Conservation (phyloP, 1,140 invertebrate genomes). For the Atopsyche davidsoni region DNA sequence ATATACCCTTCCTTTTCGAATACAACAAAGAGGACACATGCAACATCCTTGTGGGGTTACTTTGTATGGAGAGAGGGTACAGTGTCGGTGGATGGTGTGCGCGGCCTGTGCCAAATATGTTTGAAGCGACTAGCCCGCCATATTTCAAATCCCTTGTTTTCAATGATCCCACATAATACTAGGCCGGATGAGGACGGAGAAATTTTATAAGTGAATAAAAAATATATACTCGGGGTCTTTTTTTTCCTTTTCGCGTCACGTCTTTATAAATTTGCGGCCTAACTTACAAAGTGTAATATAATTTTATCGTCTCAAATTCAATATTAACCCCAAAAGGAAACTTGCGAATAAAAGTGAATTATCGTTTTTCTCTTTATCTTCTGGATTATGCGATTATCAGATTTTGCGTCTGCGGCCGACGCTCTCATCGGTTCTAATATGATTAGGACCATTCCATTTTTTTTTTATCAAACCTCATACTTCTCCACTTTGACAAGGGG, state of each 20-base stretch:
- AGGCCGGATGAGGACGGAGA: not conserved
- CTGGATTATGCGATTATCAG: conserved; percentile 30
- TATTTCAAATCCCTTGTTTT: conserved; percentile 8
- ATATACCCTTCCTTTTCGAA: not conserved
- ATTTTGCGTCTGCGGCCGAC: conserved; percentile 18
- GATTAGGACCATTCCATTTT: conserved; percentile 26
- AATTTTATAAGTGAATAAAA: conserved; percentile 24
- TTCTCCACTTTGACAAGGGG: not conserved
- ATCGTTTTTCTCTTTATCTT: conserved; percentile 30
- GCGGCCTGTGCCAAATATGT: no score
- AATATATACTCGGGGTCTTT: conserved; percentile 6
- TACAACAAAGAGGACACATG: conserved; percentile 1
- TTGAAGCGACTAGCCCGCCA: no score
- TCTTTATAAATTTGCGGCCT: conserved; percentile 30
- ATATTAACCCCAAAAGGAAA: conserved; percentile 24
- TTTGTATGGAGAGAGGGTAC: no score
- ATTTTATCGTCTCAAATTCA: conserved; percentile 31
- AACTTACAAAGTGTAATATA: conserved; percentile 31
- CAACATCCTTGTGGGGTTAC: no score
- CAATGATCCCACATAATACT: not conserved
- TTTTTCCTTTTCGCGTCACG: conserved; percentile 17
- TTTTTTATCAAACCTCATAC: conserved; percentile 11
- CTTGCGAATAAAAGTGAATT: conserved; percentile 29
- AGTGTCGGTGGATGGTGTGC: no score
- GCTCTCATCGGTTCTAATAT: conserved; percentile 22